Evolutionary conservation across 2,888 invertebrate species (phyloP), one percentile per base, ranked within the genome.

Genomic region (Ophion ventricosus): DNA sequence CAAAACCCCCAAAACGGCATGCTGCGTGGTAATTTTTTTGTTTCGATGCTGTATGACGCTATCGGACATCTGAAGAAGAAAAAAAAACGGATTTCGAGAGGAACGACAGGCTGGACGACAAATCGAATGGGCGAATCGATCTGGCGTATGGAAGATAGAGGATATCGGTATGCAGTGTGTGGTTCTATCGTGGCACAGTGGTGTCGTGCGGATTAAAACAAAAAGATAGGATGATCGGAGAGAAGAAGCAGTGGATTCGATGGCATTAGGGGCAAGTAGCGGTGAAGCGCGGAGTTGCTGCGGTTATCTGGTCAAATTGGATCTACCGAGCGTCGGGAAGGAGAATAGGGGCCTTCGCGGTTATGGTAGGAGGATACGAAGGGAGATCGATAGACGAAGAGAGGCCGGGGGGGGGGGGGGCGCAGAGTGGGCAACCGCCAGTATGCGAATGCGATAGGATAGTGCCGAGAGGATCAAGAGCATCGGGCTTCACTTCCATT

Each of bases 241-340:
- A 77, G 63, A 80, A 66, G 63, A 64, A 72, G 76, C 26, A 70
- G 61, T 49, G 40, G 77, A 35, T 76, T 66, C 23, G 11, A 23
- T 70, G 82, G 66, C 54, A 61, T 76, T 77, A 40, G 73, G 11
- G 73, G 49, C 57, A 61, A 57, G 79, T 70, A 77, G 70, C 61
- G 73, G 76, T 86, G 63, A 57, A 70, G 61, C 59, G 49, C 59
- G 26, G 82, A 76, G 75, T 49, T 82, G 88, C 85, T 90, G 91
- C 82, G 89, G 90, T 90, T 88, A 88, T 88, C 88, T 90, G 90
- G 91, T 92, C 90, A 90, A 92, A 92, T 92, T 92, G 91, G 89
- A 91, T 91, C 90, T 88, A 87, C 89, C 89, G 88, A 89, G 90
- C 89, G 89, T 90, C 67, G 14, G 69, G 81, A 49, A 40, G 64